Base-by-base conservation (phyloP, 35 echinoderm and acorn worm species). In the Ptychodera flava region DNA sequence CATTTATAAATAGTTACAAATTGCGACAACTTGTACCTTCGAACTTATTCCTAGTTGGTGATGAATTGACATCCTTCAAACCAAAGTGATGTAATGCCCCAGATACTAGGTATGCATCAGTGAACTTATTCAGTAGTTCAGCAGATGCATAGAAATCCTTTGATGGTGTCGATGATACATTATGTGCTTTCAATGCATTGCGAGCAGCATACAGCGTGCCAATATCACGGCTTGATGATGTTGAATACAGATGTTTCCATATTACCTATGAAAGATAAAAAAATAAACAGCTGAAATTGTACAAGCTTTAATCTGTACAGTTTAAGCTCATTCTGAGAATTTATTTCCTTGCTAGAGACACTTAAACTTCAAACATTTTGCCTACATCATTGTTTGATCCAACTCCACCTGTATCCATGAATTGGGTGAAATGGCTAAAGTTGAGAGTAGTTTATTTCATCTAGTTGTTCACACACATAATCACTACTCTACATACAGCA, bases 201-300 rank as follows among this genome's bases (percentile, higher is more conserved):
- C 85, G 79, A 14, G 94, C 90, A 33, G 94, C 87, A 89, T 87
- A 90, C 0, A 95, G 34, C 12, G 94, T 96, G 31, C 91, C 87
- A 1, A 38, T 88, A 81, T 96, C 94, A 31, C 52, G 87, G 35
- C 78, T 29, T 0, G 90, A 90, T 15, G 77, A 35, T 6, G 88
- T 84, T 34, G 85, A 81, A 81, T 93, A 96, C 0, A 92, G 77
- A 28, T 90, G 80, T 79, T 96, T 91, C 91, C 94, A 96, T 0
- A 90, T 28, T 14, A 90, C 64, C 94, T 95, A 80, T 10, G 82
- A 78, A 36, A 33, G 81, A 36, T 79, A 36, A 88, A 84, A 35
- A 31, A 1, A 78, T 37, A 78, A 15, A 33, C 31, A 31, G n/a
- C n/a, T n/a, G n/a, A n/a, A n/a, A n/a, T n/a, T n/a, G n/a, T n/a